These are phyloP conservation scores for Noctuana brunneofusca DNA, from an alignment of 2,888 invertebrate species.

Conservation along the genomic window DNA sequence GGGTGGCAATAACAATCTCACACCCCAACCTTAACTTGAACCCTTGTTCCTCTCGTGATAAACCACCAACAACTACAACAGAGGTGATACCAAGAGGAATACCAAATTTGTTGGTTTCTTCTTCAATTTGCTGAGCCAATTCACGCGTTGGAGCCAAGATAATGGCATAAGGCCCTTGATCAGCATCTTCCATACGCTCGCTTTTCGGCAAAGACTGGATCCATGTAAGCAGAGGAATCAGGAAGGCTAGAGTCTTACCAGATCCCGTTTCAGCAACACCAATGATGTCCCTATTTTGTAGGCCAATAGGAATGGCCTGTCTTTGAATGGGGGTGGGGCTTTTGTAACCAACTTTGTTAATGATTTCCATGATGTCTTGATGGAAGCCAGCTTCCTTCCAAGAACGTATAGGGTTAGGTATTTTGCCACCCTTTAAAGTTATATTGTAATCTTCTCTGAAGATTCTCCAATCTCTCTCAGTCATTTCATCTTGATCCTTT, in stretches of 20 bases:
- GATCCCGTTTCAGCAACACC: constrained; percentile 99
- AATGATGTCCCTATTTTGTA: constrained; percentile 97
- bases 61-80: constrained; percentile 98
- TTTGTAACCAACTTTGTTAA: constrained; percentile 96
- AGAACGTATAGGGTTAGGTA: constrained; percentile 96
- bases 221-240: constrained; percentile 98
- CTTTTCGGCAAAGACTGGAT: constrained; percentile 98
- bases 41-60: constrained; percentile 99
- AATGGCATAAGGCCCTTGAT: constrained; percentile 99
- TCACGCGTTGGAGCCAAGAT: constrained; percentile 99
- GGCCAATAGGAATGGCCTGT: constrained; percentile 99
- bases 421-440: constrained; percentile 97
- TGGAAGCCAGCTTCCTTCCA: constrained; percentile 98
- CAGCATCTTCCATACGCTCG: constrained; percentile 94
- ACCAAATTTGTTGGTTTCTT: constrained; percentile 99
- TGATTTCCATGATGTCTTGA: constrained; percentile 95
- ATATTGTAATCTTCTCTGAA: constrained; percentile 99
- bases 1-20: constrained; percentile 99
- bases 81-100: constrained; percentile 95
- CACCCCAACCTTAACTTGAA: constrained; percentile 97
- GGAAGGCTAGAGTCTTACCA: constrained; percentile 99
- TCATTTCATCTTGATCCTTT: constrained; percentile 97
- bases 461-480: constrained; percentile 99
- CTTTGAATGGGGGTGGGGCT: constrained; percentile 99
- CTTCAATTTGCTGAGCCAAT: constrained; percentile 99